phyloP scores from a whole-genome alignment of 2,113 vertebrate species.

The Amphilophus citrinellus region DNA sequence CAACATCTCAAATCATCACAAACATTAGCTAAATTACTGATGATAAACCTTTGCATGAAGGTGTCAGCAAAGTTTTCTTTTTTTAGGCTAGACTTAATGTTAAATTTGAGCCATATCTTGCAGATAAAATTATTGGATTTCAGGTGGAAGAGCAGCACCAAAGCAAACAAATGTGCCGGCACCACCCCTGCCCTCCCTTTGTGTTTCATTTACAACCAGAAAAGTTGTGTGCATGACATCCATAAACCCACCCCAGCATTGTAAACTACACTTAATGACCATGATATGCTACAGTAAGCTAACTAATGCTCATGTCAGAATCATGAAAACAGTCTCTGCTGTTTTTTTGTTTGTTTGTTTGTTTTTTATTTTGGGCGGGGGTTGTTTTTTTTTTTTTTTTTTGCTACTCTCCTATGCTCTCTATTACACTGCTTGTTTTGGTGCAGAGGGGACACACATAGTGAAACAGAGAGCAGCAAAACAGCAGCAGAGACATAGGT shows the following conservation, averaged over 20 bases:
- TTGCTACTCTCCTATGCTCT: neutral
- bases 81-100: neutral
- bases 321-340: neutral
- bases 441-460: too few relatives aligned
- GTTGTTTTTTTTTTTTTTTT: neutral
- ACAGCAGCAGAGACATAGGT: neutral
- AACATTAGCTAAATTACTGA: neutral
- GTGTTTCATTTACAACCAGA: neutral
- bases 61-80: neutral
- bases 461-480: too few relatives aligned
- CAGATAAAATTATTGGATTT: neutral
- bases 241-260: neutral
- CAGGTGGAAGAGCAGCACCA: neutral
- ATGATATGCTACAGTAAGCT: neutral
- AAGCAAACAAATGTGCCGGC: neutral
- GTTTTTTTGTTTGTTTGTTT: neutral
- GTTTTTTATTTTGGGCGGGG: too few relatives aligned
- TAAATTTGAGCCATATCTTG: neutral
- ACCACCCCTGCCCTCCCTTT: neutral
- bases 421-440: neutral
- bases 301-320: neutral
- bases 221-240: neutral
- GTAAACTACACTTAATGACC: neutral
- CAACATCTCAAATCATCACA: neutral
- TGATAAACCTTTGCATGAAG: neutral